phyloP scores from a whole-genome alignment of 2,888 invertebrate species.

The Dorcus parallelipipedus region DNA sequence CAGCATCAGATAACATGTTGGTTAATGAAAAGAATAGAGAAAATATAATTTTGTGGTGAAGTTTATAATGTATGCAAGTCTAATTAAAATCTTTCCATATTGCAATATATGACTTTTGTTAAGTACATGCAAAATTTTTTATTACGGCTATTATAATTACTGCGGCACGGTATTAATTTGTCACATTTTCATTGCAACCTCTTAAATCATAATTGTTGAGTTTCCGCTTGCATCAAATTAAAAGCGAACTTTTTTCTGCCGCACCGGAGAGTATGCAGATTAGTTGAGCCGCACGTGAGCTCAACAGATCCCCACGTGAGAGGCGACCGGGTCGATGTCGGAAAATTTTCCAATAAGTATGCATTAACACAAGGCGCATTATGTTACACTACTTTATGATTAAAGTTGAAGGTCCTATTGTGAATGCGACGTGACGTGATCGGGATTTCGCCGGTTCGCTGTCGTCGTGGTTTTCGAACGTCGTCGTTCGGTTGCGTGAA shows the following conservation, averaged over 20 bases:
- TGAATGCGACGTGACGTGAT: background rate
- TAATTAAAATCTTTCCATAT: too few relatives aligned
- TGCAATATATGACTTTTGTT: too few relatives aligned
- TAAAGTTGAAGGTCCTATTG: conserved; percentile 9
- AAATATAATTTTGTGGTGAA: too few relatives aligned
- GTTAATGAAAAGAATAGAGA: too few relatives aligned
- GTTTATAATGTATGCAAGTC: too few relatives aligned
- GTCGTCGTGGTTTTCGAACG: background rate
- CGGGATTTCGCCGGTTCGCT: background rate
- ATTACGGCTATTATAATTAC: too few relatives aligned
- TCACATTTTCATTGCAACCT: background rate
- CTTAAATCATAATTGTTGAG: background rate
- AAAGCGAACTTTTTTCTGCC: background rate
- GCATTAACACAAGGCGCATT: conserved; percentile 4
- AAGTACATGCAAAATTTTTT: too few relatives aligned
- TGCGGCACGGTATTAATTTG: background rate
- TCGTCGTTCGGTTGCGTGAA: background rate
- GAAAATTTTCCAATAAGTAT: conserved; percentile 9
- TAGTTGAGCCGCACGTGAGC: background rate
- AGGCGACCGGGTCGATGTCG: background rate
- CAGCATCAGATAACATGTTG: too few relatives aligned
- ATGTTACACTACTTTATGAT: conserved; percentile 9
- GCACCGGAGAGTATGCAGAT: background rate
- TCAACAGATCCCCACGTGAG: background rate
- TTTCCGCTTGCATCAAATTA: background rate